Evolutionary conservation across 2,888 invertebrate species (phyloP), one percentile per base, ranked within the genome.

Genomic region (Arctia plantaginis): DNA sequence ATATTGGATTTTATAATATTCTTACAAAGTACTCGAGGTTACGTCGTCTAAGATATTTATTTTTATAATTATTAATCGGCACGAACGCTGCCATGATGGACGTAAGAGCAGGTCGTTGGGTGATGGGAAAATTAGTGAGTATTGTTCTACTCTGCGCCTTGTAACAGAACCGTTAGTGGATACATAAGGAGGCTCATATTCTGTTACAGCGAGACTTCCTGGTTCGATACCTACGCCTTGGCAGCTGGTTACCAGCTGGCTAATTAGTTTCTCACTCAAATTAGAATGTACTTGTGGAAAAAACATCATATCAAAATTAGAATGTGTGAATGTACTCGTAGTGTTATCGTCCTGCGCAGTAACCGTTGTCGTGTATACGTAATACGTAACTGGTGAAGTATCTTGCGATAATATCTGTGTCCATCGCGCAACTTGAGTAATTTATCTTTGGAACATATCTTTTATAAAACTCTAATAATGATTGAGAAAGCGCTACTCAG

Each of bases 261-360:
- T n/a, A 51, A 33, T 51, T 23, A 55, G 23, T 18, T 51, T n/a
- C 7, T 23, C n/a, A n/a, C 51, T 35, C 18, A 35, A 23, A 68
- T 51, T 8, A 15, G 33, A 69, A 35, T 35, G n/a, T 27, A 44
- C 30, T 20, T 55, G 55, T 6, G n/a, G 51, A 23, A 33, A 55
- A 68, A 51, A 68, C 47, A 1, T 68, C 51, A 44, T 47, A 30
- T 44, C 6, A 47, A 47, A 47, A 67, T 47, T 67, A 47, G 67
- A 67, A 67, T 47, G 44, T 67, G 67, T 30, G 67, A 67, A 67
- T 33, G 20, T 67, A 44, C 7, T n/a, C n/a, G n/a, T n/a, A n/a
- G n/a, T 30, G 30, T 30, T 12, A 30, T 30, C 62, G 44, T 67
- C 67, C 67, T 20, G 47, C 67, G 67, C 67, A 62, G 6, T 8